Evolutionary conservation across 2,797 vertebrate species (phyloP).

Genomic region (Pelobates cultripes): DNA sequence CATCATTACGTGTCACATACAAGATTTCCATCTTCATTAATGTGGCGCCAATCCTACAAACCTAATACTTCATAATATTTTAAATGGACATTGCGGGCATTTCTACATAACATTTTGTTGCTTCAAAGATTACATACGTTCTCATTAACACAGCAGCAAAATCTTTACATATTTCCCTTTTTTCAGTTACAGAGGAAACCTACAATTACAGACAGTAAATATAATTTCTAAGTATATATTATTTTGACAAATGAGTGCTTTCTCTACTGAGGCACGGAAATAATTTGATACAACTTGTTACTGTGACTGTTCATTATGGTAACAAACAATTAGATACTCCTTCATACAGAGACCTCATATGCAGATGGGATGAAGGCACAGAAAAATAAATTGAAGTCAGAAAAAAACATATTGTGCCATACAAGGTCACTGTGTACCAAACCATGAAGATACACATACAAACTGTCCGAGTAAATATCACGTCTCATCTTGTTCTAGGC

Average conservation of each 20-base stretch:
- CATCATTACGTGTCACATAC: no score
- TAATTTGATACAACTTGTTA: conserved; percentile 14
- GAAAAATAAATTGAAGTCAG: conserved; percentile 18
- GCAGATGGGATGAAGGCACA: conserved; percentile 8
- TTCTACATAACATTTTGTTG: no score
- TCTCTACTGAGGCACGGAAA: neutral
- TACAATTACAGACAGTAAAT: neutral
- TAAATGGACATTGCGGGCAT: no score
- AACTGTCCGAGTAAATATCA: neutral
- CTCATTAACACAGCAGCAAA: no score
- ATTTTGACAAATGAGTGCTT: neutral
- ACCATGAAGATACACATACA: conserved; percentile 15
- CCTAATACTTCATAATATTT: no score
- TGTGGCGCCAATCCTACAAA: no score
- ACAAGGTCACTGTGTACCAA: conserved; percentile 37
- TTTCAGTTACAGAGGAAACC: no score
- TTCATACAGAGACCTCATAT: conserved; percentile 10
- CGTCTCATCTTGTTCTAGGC: neutral
- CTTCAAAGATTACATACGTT: no score
- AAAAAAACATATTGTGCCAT: conserved; percentile 31
- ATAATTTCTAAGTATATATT: neutral
- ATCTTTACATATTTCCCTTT: no score
- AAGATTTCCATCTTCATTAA: no score
- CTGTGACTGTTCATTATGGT: neutral
- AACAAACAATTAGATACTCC: conserved; percentile 1